Percentiles rank a stretch among this genome's conserved stretches.
phyloP scores from a whole-genome alignment of 2,797 vertebrate genomes.

The Aldrovandia affinis region DNA sequence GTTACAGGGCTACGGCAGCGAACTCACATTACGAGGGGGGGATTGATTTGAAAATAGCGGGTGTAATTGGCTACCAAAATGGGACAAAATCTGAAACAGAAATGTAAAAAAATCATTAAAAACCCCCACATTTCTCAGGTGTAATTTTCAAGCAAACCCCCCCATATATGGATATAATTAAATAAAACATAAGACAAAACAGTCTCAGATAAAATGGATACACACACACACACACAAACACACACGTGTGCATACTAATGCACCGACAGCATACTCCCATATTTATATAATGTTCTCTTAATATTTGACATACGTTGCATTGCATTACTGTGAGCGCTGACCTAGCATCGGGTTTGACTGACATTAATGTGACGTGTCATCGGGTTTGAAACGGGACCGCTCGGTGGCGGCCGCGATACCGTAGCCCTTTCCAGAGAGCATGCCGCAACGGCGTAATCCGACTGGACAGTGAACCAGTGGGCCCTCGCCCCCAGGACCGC shows the following conservation, averaged over 20 bases:
- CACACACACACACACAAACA: not conserved
- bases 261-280: not conserved
- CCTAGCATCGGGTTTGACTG: not conserved
- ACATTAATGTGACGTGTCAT: slow-evolving; percentile 4
- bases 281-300: not conserved
- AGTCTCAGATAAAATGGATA: too few relatives aligned
- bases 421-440: not conserved
- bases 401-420: not conserved
- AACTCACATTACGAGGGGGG: too few relatives aligned
- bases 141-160: too few relatives aligned
- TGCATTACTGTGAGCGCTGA: not conserved
- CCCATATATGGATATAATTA: too few relatives aligned
- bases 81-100: too few relatives aligned
- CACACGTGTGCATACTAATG: not conserved
- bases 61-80: too few relatives aligned
- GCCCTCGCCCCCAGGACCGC: not conserved
- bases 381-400: not conserved
- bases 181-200: too few relatives aligned
- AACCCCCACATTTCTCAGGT: too few relatives aligned
- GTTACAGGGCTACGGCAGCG: too few relatives aligned
- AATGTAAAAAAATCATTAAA: too few relatives aligned
- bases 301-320: not conserved
- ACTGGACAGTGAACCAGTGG: not conserved
- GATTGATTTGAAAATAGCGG: too few relatives aligned
- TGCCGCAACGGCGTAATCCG: not conserved